These are phyloP conservation scores for Nomada hirtipes DNA, from an alignment of 2,888 invertebrate genomes.

Conservation along the genomic window DNA sequence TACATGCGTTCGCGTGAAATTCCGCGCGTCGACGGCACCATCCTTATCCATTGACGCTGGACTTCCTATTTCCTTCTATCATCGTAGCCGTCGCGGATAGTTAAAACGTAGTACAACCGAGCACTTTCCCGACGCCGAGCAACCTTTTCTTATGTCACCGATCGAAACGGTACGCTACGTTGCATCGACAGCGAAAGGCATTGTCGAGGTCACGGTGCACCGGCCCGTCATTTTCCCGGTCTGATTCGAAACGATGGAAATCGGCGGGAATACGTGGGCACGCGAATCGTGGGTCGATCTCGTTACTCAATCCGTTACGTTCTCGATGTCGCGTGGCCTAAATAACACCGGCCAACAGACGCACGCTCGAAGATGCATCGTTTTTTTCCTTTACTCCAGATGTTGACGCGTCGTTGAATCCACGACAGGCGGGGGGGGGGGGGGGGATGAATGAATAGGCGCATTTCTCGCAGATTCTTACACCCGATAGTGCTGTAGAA, in stretches of 20 bases:
- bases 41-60: background rate
- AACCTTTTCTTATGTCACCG: constrained; percentile 54
- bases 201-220: constrained; percentile 76
- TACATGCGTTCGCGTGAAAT: too few species aligned
- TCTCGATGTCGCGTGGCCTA: constrained; percentile 17
- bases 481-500: background rate
- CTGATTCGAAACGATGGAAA: constrained; percentile 70
- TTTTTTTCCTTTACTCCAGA: background rate
- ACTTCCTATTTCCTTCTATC: constrained; percentile 3
- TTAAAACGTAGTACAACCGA: constrained; percentile 13
- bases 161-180: constrained; percentile 32
- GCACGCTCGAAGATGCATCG: background rate
- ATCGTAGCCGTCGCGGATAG: background rate
- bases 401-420: background rate
- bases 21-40: background rate
- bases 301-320: constrained; percentile 35
- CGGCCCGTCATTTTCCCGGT: constrained; percentile 70
- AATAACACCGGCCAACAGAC: background rate
- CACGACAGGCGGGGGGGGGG: too few species aligned
- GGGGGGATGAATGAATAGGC: too few species aligned
- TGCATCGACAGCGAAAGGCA: constrained; percentile 74
- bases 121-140: constrained; percentile 21
- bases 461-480: background rate
- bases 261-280: constrained; percentile 71
- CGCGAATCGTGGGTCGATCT: constrained; percentile 36